Conservation (phyloP, 2,888 invertebrate species). For the Ligdia adustata region DNA sequence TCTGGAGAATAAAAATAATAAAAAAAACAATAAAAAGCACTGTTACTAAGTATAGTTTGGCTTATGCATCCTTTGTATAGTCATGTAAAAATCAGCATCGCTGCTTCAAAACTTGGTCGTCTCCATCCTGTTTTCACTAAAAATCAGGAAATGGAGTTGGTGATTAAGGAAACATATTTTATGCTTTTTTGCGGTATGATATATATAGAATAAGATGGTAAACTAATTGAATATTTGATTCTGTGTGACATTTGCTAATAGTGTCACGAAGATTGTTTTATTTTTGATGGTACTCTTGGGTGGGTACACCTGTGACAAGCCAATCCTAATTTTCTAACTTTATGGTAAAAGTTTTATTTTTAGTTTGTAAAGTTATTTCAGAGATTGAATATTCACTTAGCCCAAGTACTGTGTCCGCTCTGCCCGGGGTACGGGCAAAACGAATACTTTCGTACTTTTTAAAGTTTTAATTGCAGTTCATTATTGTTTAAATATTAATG, state of each 20-base stretch:
- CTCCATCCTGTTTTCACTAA: constrained; percentile 34
- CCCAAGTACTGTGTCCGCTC: too few relatives aligned
- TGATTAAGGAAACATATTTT: too few relatives aligned
- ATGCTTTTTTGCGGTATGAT: constrained; percentile 32
- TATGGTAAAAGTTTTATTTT: constrained; percentile 24
- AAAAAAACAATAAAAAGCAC: constrained; percentile 26
- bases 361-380: too few relatives aligned
- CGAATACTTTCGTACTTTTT: too few relatives aligned
- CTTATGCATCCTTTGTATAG: constrained; percentile 32
- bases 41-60: constrained; percentile 32
- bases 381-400: too few relatives aligned
- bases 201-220: constrained; percentile 31
- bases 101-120: constrained; percentile 34
- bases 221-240: too few relatives aligned
- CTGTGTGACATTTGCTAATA: constrained; percentile 35
- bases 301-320: constrained; percentile 34
- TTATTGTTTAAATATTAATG: too few relatives aligned
- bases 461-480: too few relatives aligned
- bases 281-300: constrained; percentile 32
- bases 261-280: constrained; percentile 35
- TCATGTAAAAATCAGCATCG: too few relatives aligned
- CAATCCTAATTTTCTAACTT: background rate
- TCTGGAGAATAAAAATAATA: constrained; percentile 21
- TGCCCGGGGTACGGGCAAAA: too few relatives aligned
- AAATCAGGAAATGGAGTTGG: too few relatives aligned